Percentiles rank a stretch among this genome's conserved stretches.
Evolutionary conservation across 2,113 vertebrate genomes (phyloP).

Genomic region (Leptodactylus fuscus): DNA sequence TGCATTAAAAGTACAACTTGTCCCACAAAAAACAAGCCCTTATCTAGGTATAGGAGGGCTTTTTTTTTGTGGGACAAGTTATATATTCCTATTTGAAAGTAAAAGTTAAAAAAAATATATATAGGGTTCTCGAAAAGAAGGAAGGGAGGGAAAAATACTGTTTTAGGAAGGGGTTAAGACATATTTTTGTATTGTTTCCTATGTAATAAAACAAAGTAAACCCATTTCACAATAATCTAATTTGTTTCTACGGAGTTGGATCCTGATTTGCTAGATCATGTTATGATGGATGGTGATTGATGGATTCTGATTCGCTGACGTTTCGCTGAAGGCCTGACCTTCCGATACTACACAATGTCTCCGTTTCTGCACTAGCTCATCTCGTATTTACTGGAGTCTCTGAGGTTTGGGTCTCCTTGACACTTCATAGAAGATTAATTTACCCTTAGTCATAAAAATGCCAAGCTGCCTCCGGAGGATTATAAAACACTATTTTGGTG

Average conservation of each 20-base stretch:
- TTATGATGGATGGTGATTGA: slow-evolving; percentile 23
- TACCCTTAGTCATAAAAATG: slow-evolving; percentile 40
- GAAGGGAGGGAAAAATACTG: no score
- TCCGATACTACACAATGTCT: background rate
- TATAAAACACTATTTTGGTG: slow-evolving; percentile 29
- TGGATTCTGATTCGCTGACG: background rate
- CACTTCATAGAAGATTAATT: slow-evolving; percentile 39
- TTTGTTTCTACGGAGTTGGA: background rate
- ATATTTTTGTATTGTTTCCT: no score
- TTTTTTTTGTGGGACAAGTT: no score
- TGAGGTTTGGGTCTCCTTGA: slow-evolving; percentile 37
- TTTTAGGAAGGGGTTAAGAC: no score
- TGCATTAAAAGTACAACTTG: no score
- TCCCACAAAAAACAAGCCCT: no score
- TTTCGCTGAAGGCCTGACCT: background rate
- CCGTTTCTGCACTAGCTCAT: background rate
- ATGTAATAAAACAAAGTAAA: no score
- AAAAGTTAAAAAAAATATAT: no score
- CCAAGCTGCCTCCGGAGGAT: slow-evolving; percentile 20
- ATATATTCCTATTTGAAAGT: no score
- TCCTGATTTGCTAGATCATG: background rate
- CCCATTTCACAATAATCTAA: no score
- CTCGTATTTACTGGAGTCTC: slow-evolving; percentile 14
- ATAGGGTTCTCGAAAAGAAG: no score
- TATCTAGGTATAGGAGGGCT: no score